Conservation (phyloP, 37 sponge, comb jelly and placozoan species). For the Agelas oroides region DNA sequence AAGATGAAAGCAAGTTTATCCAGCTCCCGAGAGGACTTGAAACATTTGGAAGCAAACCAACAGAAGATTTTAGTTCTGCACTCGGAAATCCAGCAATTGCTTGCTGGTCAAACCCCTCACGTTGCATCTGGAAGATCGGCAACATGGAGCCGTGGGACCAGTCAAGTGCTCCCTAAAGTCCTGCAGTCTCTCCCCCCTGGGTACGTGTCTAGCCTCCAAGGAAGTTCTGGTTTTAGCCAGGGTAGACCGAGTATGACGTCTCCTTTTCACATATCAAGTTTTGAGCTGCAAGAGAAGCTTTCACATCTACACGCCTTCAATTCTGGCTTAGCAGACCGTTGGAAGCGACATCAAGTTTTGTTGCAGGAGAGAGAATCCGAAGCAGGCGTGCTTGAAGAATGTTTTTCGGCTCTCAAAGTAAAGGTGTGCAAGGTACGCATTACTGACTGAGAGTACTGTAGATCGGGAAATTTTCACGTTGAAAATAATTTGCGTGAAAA, state of each 20-base stretch:
- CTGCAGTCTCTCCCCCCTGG: constrained; percentile 38
- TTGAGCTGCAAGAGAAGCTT: constrained; percentile 13
- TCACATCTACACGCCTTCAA: constrained; percentile 4
- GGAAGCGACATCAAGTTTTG: background rate
- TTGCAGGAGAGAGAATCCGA: constrained; percentile 9
- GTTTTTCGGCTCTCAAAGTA: background rate
- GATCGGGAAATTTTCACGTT: no score
- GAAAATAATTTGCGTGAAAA: no score
- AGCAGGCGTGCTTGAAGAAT: background rate
- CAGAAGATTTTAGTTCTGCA: constrained; percentile 14
- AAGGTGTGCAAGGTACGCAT: constrained; percentile 41
- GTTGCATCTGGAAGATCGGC: no score
- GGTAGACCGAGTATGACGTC: background rate
- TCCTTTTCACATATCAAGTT: no score
- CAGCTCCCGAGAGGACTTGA: constrained; percentile 8
- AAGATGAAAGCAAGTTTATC: constrained; percentile 17
- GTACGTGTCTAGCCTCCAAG: constrained; percentile 39
- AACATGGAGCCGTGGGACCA: background rate
- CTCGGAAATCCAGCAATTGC: constrained; percentile 25
- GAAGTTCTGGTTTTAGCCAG: background rate
- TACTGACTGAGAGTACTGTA: no score
- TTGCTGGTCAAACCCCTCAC: background rate
- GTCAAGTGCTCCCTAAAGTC: constrained; percentile 19
- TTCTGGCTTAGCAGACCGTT: background rate
- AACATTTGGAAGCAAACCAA: background rate